These are phyloP conservation scores for Paracanthobrama guichenoti DNA, from an alignment of 2,113 vertebrate genomes.

Conservation along the genomic window DNA sequence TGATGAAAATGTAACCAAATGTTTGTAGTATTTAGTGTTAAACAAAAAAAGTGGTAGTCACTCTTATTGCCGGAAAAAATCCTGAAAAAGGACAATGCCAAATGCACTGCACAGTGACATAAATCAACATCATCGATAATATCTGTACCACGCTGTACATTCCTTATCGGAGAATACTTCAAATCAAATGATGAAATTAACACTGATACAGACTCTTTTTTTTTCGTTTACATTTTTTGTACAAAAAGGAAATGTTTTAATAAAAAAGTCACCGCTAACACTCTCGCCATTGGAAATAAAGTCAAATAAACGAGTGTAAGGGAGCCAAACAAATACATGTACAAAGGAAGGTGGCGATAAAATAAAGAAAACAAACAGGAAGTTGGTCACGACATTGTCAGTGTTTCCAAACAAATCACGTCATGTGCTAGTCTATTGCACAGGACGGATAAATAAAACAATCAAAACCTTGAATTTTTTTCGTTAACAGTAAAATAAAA, in stretches of 20 bases:
- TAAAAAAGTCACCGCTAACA: slow-evolving; percentile 54
- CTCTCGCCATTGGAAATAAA: slow-evolving; percentile 47
- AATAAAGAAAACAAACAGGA: slow-evolving; percentile 52
- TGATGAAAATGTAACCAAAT: slow-evolving; percentile 16
- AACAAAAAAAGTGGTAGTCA: slow-evolving; percentile 24
- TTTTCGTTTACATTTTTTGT: slow-evolving; percentile 45
- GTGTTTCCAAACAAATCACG: slow-evolving; percentile 50
- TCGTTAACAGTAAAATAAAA: background rate
- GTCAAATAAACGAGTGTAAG: slow-evolving; percentile 9
- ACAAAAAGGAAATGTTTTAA: slow-evolving; percentile 39
- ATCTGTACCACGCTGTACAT: slow-evolving; percentile 50
- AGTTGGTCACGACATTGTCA: slow-evolving; percentile 53
- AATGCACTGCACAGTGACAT: slow-evolving; percentile 56
- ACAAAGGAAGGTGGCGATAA: slow-evolving; percentile 62
- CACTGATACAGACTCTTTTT: slow-evolving; percentile 52
- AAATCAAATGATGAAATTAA: slow-evolving; percentile 49
- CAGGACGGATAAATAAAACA: slow-evolving; percentile 50
- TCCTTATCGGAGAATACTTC: slow-evolving; percentile 42
- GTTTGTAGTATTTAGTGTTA: slow-evolving; percentile 21
- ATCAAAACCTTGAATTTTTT: background rate
- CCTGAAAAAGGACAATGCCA: slow-evolving; percentile 43
- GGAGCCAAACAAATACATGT: slow-evolving; percentile 64
- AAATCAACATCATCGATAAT: slow-evolving; percentile 32
- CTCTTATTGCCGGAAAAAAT: slow-evolving; percentile 45
- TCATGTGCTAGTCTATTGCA: slow-evolving; percentile 42